Conservation (phyloP, 2,113 vertebrate species). For the Lampris megalopsis region DNA sequence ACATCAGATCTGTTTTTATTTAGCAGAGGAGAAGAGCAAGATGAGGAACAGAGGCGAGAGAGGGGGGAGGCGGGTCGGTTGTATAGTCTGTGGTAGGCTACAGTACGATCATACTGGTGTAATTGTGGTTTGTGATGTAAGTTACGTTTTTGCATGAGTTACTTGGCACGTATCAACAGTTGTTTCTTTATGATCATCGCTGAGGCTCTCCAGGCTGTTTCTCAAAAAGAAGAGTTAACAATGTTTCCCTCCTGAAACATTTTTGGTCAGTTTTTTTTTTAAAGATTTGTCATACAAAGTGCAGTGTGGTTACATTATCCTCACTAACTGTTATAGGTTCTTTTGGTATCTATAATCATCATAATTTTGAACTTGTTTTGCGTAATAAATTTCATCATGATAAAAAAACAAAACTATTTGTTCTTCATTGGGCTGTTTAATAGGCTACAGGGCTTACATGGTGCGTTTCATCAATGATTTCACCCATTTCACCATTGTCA, state of each 20-base stretch:
- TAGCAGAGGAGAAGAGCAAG: conserved; percentile 87
- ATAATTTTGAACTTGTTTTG: conserved; percentile 11
- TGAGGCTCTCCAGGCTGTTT: conserved; percentile 40
- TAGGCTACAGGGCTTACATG: conserved; percentile 1
- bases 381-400: conserved; percentile 3
- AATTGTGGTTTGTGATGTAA: conserved; percentile 75
- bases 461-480: conserved; percentile 19
- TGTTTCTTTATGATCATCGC: conserved; percentile 55
- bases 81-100: conserved; percentile 86
- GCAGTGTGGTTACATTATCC: conserved; percentile 36
- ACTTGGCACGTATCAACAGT: conserved; percentile 70
- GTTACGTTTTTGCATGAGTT: conserved; percentile 78
- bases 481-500: conserved; percentile 52
- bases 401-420: conserved; percentile 29
- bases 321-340: conserved; percentile 30
- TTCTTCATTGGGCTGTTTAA: background rate
- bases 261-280: conserved; percentile 25
- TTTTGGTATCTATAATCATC: background rate
- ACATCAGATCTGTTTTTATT: conserved; percentile 80
- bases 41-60: conserved; percentile 85
- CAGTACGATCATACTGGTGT: conserved; percentile 69
- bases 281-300: conserved; percentile 6
- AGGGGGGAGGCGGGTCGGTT: conserved; percentile 86
- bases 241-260: conserved; percentile 60
- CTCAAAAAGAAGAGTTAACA: conserved; percentile 29